Conservation (phyloP, 2,113 vertebrate species). For the Oryzias woworae region DNA sequence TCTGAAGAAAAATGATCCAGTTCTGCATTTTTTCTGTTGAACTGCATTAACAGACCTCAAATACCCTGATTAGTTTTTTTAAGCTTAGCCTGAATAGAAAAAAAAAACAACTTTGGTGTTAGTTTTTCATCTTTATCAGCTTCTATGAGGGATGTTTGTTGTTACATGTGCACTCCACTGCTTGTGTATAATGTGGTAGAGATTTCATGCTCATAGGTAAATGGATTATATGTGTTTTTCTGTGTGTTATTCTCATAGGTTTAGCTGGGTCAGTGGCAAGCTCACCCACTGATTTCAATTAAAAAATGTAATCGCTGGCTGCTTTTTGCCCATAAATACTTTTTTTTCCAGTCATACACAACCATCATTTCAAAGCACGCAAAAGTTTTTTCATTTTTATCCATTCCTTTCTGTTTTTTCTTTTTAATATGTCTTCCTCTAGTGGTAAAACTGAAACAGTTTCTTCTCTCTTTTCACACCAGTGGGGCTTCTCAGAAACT, state of each 20-base stretch:
- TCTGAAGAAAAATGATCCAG: constrained; percentile 17
- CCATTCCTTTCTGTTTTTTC: constrained; percentile 10
- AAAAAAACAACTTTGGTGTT: constrained; percentile 47
- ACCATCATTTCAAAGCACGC: constrained; percentile 53
- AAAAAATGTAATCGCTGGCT: constrained; percentile 40
- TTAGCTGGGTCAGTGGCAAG: constrained; percentile 55
- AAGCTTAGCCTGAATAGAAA: constrained; percentile 57
- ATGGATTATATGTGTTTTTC: constrained; percentile 6
- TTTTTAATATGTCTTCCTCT: constrained; percentile 35
- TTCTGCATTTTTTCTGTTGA: constrained; percentile 11
- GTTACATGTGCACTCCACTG: background rate
- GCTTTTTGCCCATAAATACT: constrained; percentile 34
- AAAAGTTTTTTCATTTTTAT: constrained; percentile 30
- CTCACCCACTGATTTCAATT: constrained; percentile 68
- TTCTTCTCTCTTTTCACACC: constrained; percentile 46
- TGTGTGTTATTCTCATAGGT: constrained; percentile 25
- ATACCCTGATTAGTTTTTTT: constrained; percentile 33
- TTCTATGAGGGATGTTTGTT: constrained; percentile 12
- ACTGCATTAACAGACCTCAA: constrained; percentile 41
- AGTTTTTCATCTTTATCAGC: constrained; percentile 51
- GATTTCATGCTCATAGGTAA: constrained; percentile 32
- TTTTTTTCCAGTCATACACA: constrained; percentile 38
- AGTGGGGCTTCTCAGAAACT: constrained; percentile 34
- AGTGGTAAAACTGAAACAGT: constrained; percentile 48
- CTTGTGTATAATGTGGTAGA: constrained; percentile 10